A percentile compares a stretch with the other conserved stretches of the same genome.
Evolutionary conservation across 2,113 vertebrate species (phyloP).

Genomic region (Laticauda colubrina): DNA sequence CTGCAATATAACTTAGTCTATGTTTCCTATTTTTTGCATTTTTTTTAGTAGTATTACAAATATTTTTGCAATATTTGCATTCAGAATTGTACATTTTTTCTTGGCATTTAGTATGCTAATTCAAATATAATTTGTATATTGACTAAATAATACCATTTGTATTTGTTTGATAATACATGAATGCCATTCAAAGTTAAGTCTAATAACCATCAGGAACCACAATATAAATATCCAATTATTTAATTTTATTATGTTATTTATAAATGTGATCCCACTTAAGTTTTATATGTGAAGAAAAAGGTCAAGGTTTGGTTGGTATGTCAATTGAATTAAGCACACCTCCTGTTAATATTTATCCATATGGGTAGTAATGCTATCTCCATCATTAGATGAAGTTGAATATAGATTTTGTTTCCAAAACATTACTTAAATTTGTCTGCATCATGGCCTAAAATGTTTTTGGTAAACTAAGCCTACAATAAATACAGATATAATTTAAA

Average conservation of each 20-base stretch:
- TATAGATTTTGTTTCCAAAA: neutral
- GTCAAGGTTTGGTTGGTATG: neutral
- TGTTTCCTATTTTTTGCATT: neutral
- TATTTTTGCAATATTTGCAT: neutral
- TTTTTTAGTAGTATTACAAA: neutral
- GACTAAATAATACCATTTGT: neutral
- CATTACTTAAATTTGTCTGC: neutral
- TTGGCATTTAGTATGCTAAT: neutral
- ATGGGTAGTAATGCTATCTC: neutral
- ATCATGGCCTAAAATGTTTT: neutral
- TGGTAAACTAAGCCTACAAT: neutral
- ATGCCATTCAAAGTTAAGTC: neutral
- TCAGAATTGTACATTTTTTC: neutral
- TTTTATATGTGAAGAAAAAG: conserved; percentile 20
- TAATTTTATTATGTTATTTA: neutral
- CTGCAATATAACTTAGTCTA: neutral
- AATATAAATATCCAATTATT: neutral
- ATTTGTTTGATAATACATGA: neutral
- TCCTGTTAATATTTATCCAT: conserved; percentile 11
- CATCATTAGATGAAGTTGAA: neutral
- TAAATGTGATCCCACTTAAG: neutral
- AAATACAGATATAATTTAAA: neutral
- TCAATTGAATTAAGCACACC: neutral
- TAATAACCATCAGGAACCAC: neutral
- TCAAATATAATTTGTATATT: neutral